Conservation (phyloP, 1,140 invertebrate species). For the Caenorhabditis brenneri region DNA sequence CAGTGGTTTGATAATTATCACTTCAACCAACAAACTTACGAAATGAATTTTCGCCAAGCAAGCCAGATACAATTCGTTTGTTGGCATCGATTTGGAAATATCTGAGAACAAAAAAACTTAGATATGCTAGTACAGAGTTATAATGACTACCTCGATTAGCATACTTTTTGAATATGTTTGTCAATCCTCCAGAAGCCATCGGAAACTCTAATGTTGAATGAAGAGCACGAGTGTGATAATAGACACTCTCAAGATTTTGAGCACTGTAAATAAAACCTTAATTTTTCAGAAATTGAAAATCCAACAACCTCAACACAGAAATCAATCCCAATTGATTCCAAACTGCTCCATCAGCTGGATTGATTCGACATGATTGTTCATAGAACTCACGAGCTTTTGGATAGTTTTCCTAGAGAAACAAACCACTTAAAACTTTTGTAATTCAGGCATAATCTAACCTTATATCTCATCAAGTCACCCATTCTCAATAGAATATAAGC, state of each 20-base stretch:
- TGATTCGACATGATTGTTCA: not conserved
- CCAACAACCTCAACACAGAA: not conserved
- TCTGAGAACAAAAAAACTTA: not conserved
- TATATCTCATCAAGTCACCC: constrained; percentile 48
- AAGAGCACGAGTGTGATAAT: constrained; percentile 40
- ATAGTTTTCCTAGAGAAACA: not conserved
- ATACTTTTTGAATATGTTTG: constrained; percentile 33
- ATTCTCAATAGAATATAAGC: constrained; percentile 41
- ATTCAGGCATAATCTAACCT: not conserved
- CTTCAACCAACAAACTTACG: not conserved
- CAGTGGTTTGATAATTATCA: not conserved
- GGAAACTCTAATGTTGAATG: not conserved
- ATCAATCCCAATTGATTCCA: constrained; percentile 51
- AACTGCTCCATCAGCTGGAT: constrained; percentile 28
- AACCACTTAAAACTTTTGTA: not conserved
- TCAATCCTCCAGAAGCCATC: not conserved
- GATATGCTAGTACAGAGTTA: not conserved
- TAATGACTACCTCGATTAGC: not conserved
- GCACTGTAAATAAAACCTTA: not conserved
- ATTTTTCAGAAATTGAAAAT: not conserved
- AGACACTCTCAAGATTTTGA: not conserved
- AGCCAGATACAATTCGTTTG: not conserved
- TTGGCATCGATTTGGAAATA: not conserved
- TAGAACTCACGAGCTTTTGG: not conserved
- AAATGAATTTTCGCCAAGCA: constrained; percentile 19